Percentiles rank a stretch among this genome's conserved stretches.
Conservation (phyloP, 2,888 invertebrate species). For the Scelioninae gen. 2 region DNA sequence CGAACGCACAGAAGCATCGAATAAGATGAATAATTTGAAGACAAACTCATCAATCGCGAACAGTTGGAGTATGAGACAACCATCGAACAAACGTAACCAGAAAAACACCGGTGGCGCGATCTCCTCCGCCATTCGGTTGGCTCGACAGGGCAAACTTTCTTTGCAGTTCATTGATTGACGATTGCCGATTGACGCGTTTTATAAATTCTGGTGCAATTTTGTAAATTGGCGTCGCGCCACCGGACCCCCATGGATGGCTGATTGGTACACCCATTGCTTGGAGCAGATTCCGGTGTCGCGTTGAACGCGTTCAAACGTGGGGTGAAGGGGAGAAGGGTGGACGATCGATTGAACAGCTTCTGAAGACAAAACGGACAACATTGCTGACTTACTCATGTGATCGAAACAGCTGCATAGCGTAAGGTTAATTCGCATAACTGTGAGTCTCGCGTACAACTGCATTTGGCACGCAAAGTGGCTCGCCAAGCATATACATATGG, state of each 20-base stretch:
- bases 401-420: conserved; percentile 36
- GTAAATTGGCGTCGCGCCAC: conserved; percentile 23
- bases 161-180: conserved; percentile 15
- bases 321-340: conserved; percentile 11
- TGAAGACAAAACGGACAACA: neutral
- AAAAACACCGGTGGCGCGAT: conserved; percentile 23
- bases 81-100: neutral
- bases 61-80: neutral
- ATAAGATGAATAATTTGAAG: conserved; percentile 12
- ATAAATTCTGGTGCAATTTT: conserved; percentile 4
- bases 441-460: conserved; percentile 55
- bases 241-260: conserved; percentile 18
- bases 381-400: conserved; percentile 20
- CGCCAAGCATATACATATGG: conserved; percentile 13
- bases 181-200: conserved; percentile 8
- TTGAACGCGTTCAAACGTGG: conserved; percentile 27
- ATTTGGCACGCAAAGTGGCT: conserved; percentile 55
- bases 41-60: conserved; percentile 19
- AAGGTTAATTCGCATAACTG: conserved; percentile 28
- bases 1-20: conserved; percentile 54
- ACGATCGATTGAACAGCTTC: neutral
- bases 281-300: too few species aligned
- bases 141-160: neutral
- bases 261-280: conserved; percentile 32
- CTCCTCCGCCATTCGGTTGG: conserved; percentile 1